Percentiles rank a stretch among this genome's conserved stretches.
phyloP scores from a whole-genome alignment of 2,797 vertebrate genomes.

The Propithecus deckenii region DNA sequence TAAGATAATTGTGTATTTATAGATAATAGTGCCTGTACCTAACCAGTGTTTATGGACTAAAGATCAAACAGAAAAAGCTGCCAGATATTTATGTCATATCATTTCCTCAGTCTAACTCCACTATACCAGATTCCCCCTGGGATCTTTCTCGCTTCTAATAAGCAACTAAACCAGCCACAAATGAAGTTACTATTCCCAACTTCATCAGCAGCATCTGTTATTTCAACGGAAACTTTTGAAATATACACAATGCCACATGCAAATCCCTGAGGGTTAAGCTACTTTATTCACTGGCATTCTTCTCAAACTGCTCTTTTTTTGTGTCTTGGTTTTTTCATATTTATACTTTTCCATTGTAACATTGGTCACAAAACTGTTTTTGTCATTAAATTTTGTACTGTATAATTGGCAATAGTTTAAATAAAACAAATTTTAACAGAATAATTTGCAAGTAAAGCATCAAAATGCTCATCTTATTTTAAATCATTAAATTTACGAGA shows the following conservation, averaged over 20 bases:
- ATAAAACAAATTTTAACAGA: slow-evolving; percentile 59
- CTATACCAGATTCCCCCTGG: slow-evolving; percentile 18
- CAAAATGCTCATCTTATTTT: slow-evolving; percentile 68
- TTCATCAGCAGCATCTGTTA: slow-evolving; percentile 59
- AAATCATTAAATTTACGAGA: slow-evolving; percentile 73
- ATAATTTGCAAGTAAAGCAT: slow-evolving; percentile 65
- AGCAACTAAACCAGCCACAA: slow-evolving; percentile 29
- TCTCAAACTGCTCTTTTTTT: slow-evolving; percentile 52
- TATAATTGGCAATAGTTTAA: slow-evolving; percentile 49
- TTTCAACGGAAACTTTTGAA: slow-evolving; percentile 61
- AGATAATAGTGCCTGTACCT: background rate
- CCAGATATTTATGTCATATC: slow-evolving; percentile 54
- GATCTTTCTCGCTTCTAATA: slow-evolving; percentile 15
- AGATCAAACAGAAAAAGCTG: slow-evolving; percentile 57
- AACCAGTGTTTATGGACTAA: slow-evolving; percentile 37
- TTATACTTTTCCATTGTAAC: slow-evolving; percentile 60
- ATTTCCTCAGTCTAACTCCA: slow-evolving; percentile 52
- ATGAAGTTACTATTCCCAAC: slow-evolving; percentile 72
- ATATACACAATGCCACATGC: slow-evolving; percentile 60
- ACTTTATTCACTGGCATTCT: slow-evolving; percentile 62
- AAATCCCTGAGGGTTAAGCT: slow-evolving; percentile 31
- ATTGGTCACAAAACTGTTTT: slow-evolving; percentile 41
- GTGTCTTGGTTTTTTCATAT: slow-evolving; percentile 51
- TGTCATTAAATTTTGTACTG: slow-evolving; percentile 56
- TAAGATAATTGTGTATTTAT: slow-evolving; percentile 25